These are phyloP conservation scores for Cyanoliseus patagonus DNA, from an alignment of 2,113 vertebrate genomes.

Conservation along the genomic window DNA sequence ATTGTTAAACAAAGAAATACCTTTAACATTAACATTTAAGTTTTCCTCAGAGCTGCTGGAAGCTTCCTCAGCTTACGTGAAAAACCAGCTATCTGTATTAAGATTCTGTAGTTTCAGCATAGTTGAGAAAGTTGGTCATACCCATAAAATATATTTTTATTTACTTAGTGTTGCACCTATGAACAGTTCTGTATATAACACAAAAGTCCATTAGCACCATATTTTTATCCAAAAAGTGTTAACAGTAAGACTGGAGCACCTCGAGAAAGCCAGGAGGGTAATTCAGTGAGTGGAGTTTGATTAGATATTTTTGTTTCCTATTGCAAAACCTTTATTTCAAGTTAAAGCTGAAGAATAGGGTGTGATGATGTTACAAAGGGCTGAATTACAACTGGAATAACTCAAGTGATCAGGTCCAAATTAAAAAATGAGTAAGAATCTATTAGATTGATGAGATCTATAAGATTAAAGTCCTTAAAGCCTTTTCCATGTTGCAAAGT, in stretches of 20 bases:
- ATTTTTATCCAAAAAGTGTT: not conserved
- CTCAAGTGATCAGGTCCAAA: not conserved
- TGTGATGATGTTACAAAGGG: not conserved
- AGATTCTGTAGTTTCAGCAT: not conserved
- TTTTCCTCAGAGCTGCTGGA: not conserved
- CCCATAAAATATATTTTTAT: not conserved
- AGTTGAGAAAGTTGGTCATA: not conserved
- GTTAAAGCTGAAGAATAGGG: not conserved
- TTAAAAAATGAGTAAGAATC: not conserved
- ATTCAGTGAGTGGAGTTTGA: not conserved
- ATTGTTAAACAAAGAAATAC: not conserved
- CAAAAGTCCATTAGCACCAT: not conserved
- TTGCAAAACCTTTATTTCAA: not conserved
- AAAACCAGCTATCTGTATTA: not conserved
- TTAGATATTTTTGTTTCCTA: not conserved
- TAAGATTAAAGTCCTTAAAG: too few species aligned
- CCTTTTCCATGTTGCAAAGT: not conserved
- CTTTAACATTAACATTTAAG: not conserved
- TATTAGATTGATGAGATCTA: too few species aligned
- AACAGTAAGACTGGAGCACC: rapidly evolving
- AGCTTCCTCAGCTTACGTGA: not conserved
- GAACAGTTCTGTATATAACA: not conserved
- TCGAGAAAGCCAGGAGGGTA: not conserved
- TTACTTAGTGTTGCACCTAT: not conserved
- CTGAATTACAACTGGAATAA: not conserved